Evolutionary conservation across 2,888 invertebrate genomes (phyloP), one percentile per base, ranked within the genome.

Genomic region (Sarcophaga subvicina): DNA sequence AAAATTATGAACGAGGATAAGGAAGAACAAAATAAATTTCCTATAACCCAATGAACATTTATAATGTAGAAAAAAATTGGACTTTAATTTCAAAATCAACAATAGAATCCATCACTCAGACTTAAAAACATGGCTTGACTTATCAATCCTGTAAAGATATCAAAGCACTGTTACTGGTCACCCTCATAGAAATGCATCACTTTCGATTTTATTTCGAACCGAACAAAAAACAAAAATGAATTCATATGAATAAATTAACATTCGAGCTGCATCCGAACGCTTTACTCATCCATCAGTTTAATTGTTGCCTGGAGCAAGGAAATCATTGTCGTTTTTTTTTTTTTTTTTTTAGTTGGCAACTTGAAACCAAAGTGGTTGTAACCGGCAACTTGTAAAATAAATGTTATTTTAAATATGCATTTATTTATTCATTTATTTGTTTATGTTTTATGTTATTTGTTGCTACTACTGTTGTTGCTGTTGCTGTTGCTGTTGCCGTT

Each of bases 371-470:
- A 12, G 12, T 54, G 54, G 54, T 54, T 17, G 17, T 54, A 54
- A 54, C 54, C 54, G 54, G 54, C 22, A 62, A 81, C 45, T 76
- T 76, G 22, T 64, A 66, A 76, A 77, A 77, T 77, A 77, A 83
- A 83, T 72, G 71, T 83, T 77, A 66, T 77, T 77, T 77, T 77
- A 77, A 77, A 72, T 77, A 77, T 66, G 66, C 77, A 77, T 64
- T 77, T 66, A 71, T 77, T 77, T 83, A 70, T 75, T 67, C 49
- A 75, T 64, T 60, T 69, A 76, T 70, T 70, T 82, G 64, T 77
- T 25, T 66, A 17, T 66, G 25, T 67, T 67, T 60, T 45, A 67
- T 69, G 20, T 37, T 49, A 2, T 76, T n/a, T 37, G 4, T 62
- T 75, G 63, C 54, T 85, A 77, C 71, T 62, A 84, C 79, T 85